These are phyloP conservation scores for Drosophila burlai DNA, from an alignment of 1,140 invertebrate genomes.

Conservation along the genomic window DNA sequence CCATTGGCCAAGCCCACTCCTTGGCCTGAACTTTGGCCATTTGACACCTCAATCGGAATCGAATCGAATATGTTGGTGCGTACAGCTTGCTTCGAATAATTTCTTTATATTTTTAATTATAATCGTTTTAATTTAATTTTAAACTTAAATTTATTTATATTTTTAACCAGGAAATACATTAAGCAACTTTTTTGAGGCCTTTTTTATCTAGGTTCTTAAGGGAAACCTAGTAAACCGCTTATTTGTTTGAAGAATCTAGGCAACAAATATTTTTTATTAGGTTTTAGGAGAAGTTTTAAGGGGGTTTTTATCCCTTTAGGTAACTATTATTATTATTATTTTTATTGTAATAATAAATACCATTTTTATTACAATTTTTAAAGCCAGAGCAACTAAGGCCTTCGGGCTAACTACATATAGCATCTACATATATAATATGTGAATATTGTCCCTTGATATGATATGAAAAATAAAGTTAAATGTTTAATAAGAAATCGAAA, in stretches of 20 bases:
- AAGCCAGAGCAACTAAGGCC: no score
- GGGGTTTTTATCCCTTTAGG: no score
- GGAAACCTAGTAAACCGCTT: background rate
- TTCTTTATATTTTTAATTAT: background rate
- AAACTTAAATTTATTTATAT: background rate
- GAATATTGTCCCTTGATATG: no score
- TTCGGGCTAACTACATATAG: no score
- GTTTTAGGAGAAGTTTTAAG: background rate
- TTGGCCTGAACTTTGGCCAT: slow-evolving; percentile 15
- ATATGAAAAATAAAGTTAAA: no score
- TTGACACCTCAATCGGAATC: slow-evolving; percentile 14
- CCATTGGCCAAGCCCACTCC: background rate
- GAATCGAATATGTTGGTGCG: no score
- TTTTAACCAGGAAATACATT: background rate
- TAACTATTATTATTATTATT: no score
- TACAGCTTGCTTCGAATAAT: background rate
- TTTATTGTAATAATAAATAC: no score
- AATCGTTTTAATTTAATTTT: background rate
- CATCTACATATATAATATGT: no score
- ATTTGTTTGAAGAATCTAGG: background rate
- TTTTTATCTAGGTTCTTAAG: background rate
- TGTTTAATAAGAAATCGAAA: no score
- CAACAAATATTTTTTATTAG: no score
- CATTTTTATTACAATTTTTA: no score
- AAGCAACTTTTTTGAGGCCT: fast-evolving